These are phyloP conservation scores for Tenthredo mesomela DNA, from an alignment of 2,888 invertebrate genomes.

Conservation along the genomic window DNA sequence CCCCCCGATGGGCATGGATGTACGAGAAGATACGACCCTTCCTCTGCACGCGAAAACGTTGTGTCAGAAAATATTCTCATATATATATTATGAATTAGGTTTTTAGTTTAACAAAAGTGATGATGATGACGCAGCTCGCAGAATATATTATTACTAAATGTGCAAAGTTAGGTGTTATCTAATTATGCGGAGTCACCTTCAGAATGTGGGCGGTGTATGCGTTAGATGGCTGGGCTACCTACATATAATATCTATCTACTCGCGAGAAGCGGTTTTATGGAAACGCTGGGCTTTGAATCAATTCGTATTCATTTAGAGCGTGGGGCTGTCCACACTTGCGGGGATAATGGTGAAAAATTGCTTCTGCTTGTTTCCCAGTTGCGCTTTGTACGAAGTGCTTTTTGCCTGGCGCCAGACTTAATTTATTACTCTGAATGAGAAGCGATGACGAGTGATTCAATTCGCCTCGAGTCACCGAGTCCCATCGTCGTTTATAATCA, in stretches of 20 bases:
- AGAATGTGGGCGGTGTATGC: not conserved
- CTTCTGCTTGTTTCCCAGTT: slow-evolving; percentile 55
- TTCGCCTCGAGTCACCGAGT: slow-evolving; percentile 39
- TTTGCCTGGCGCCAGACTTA: slow-evolving; percentile 35
- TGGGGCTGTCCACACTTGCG: slow-evolving; percentile 59
- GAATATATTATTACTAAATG: slow-evolving; percentile 24
- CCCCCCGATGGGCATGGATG: slow-evolving; percentile 16
- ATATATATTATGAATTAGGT: not conserved
- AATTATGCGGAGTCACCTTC: slow-evolving; percentile 35
- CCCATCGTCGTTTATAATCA: slow-evolving; percentile 28
- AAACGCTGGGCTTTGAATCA: slow-evolving; percentile 63
- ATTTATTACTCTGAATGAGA: slow-evolving; percentile 44
- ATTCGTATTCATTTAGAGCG: slow-evolving; percentile 70
- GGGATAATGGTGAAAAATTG: slow-evolving; percentile 68
- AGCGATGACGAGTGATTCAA: slow-evolving; percentile 46
- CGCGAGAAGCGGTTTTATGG: slow-evolving; percentile 29
- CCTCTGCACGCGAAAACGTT: not conserved
- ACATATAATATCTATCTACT: slow-evolving; percentile 1
- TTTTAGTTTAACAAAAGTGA: slow-evolving; percentile 30
- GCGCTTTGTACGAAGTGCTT: slow-evolving; percentile 35
- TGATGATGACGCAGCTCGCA: slow-evolving; percentile 20
- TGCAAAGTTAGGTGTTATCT: slow-evolving; percentile 24
- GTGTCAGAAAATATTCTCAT: slow-evolving; percentile 7
- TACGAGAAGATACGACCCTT: slow-evolving; percentile 27
- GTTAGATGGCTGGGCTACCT: not conserved